phyloP scores from a whole-genome alignment of 1,140 invertebrate species.

The Macrobrachium rosenbergii region DNA sequence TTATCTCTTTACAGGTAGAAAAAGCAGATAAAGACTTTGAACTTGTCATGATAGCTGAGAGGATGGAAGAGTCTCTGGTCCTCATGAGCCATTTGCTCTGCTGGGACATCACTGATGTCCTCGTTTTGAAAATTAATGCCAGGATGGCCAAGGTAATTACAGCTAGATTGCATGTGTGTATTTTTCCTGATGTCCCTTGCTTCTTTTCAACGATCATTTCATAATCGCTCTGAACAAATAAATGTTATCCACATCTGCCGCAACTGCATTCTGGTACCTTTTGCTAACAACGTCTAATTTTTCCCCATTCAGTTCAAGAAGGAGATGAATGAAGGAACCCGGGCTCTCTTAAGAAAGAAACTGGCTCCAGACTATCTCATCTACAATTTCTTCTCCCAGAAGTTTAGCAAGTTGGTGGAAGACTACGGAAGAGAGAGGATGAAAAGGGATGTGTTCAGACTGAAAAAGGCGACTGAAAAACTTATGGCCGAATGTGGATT shows the following conservation, averaged over 20 bases:
- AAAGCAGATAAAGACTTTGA: constrained; percentile 71
- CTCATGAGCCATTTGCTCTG: constrained; percentile 72
- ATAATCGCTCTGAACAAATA: background rate
- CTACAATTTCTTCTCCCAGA: constrained; percentile 44
- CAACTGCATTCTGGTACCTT: background rate
- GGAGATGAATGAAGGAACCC: background rate
- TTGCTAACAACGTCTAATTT: background rate
- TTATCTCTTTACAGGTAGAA: background rate
- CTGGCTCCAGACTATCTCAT: constrained; percentile 54
- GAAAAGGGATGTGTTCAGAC: constrained; percentile 43
- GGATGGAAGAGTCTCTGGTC: constrained; percentile 74
- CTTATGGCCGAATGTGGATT: constrained; percentile 36
- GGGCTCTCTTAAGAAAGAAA: constrained; percentile 13
- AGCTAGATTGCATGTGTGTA: too few relatives aligned
- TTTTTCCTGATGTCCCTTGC: background rate
- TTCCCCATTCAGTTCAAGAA: constrained; percentile 35
- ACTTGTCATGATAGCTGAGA: constrained; percentile 74
- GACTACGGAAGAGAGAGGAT: constrained; percentile 55
- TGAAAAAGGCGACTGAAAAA: constrained; percentile 14
- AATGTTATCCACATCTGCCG: background rate
- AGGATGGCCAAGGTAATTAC: constrained; percentile 55
- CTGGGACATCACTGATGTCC: constrained; percentile 72
- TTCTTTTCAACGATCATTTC: background rate
- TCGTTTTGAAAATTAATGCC: constrained; percentile 70
- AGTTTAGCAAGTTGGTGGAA: constrained; percentile 52